Evolutionary conservation across 1,140 invertebrate genomes (phyloP).

Genomic region (Heliconius himera): DNA sequence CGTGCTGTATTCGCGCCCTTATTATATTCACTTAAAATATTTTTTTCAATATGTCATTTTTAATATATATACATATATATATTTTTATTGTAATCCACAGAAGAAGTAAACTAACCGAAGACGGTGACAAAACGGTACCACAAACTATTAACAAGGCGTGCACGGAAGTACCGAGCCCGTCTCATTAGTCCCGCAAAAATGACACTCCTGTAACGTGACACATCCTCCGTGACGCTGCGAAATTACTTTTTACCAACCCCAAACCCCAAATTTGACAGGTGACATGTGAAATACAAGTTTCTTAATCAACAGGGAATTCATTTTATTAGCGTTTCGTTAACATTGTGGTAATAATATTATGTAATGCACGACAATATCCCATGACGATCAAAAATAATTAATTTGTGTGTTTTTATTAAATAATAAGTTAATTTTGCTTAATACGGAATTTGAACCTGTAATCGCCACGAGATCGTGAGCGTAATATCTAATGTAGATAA

Average conservation of each 20-base stretch:
- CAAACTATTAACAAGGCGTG: constrained; percentile 23
- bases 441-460: no score
- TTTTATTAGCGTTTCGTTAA: constrained; percentile 12
- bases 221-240: constrained; percentile 27
- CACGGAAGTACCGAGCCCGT: constrained; percentile 15
- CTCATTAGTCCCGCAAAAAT: constrained; percentile 31
- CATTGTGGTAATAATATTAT: not conserved
- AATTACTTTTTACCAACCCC: constrained; percentile 20
- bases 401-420: not conserved
- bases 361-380: not conserved
- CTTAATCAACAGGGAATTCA: constrained; percentile 28
- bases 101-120: not conserved
- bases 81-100: not conserved
- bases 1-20: no score
- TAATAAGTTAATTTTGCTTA: not conserved
- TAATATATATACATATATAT: no score
- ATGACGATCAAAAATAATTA: not conserved
- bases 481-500: no score
- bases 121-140: not conserved
- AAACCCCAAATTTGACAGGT: constrained; percentile 37
- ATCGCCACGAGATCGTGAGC: no score
- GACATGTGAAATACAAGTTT: constrained; percentile 29
- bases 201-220: constrained; percentile 37
- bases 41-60: not conserved
- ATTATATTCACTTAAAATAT: not conserved